Evolutionary conservation across 2,113 vertebrate genomes (phyloP), one percentile per base, ranked within the genome.

Genomic region (Rousettus leschenaultii): DNA sequence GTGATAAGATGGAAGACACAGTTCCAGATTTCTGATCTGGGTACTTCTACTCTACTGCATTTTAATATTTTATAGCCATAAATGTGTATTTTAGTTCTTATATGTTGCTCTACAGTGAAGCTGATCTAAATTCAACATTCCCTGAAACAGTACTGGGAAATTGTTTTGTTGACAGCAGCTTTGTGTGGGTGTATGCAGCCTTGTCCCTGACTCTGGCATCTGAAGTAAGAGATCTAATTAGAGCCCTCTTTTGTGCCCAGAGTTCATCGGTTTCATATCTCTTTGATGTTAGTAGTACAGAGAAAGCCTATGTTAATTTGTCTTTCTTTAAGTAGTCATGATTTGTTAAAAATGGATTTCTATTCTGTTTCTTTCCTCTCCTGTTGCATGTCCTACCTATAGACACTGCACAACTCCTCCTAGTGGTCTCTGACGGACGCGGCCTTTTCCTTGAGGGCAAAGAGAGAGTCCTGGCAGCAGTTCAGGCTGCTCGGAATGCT

Each of bases 361-460:
- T 0, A 0, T 63, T 70, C 66, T 51, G 13, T n/a, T 75, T 40
- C 19, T n/a, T 22, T 40, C 35, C 45, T 85, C 19, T 61, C 43
- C 2, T 51, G 19, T 26, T 45, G 16, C 26, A 2, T 53, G 65
- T 45, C 77, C 92, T 86, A 82, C 57, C 57, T 94, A 40, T 85
- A 99, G 99, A 99, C 97, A 99, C 98, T 0, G 99, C 99, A 0
- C 99, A 99, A 97, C 98, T 99, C 92, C 98, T 99, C 95, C 97
- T 99, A 92, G 98, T 99, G 26, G 99, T 99, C 35, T 99, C 99
- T 22, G 99, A 99, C 40, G 99, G 99, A 80, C 98, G 99, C 48
- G 99, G 99, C 19, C 98, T 99, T 51, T 99, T 99, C 98, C 98
- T 99, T 38, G 99, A 99, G 94, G 99, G 99, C 86, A 99, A 99